Percentiles rank a stretch among this genome's conserved stretches.
Conservation (phyloP, 1,140 invertebrate species). For the Ctenoplectra terminalis region DNA sequence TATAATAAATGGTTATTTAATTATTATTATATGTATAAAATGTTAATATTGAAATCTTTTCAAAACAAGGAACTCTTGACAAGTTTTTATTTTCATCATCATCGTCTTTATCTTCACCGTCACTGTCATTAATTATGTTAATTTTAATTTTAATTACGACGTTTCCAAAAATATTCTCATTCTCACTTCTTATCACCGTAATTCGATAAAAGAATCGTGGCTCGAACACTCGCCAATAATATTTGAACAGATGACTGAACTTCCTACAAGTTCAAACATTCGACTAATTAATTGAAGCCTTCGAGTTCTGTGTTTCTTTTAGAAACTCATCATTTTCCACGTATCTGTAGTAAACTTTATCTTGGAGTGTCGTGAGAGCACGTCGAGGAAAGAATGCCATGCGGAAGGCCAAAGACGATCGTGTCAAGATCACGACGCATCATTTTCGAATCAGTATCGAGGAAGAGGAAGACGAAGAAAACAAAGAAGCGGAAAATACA, state of each 20-base stretch:
- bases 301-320: not conserved
- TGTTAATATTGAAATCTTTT: too few relatives aligned
- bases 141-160: too few relatives aligned
- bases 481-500: conserved; percentile 11
- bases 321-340: not conserved
- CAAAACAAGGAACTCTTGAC: too few relatives aligned
- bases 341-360: not conserved
- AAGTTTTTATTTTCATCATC: too few relatives aligned
- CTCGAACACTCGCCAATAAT: not conserved
- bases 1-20: too few relatives aligned
- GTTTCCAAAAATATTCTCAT: not conserved
- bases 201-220: not conserved
- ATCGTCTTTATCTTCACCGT: too few relatives aligned
- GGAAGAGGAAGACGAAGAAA: conserved; percentile 69
- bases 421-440: conserved; percentile 60
- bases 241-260: not conserved
- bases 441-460: conserved; percentile 74
- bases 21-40: too few relatives aligned
- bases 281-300: too few relatives aligned
- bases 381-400: conserved; percentile 72
- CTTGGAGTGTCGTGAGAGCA: conserved; percentile 5
- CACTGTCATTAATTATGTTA: too few relatives aligned
- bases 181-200: not conserved
- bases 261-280: not conserved
- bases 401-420: conserved; percentile 69